A percentile compares a stretch with the other conserved stretches of the same genome.
Evolutionary conservation across 2,888 invertebrate genomes (phyloP).

Genomic region (Druceiella hillmani): DNA sequence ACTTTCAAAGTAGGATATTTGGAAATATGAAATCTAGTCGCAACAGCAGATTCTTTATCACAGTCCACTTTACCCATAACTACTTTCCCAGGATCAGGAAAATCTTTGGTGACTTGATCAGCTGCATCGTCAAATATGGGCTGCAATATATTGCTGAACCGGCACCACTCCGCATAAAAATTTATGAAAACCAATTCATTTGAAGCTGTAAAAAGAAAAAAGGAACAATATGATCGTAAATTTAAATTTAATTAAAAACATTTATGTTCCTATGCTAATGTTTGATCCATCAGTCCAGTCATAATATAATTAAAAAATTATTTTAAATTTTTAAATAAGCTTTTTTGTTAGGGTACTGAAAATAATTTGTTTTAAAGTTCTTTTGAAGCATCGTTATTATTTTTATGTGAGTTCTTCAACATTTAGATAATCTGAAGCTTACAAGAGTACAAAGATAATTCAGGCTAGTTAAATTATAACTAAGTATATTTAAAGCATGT

Average conservation of each 20-base stretch:
- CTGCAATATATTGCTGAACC: conserved; percentile 94
- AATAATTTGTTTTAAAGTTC: too few relatives aligned
- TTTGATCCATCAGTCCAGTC: too few relatives aligned
- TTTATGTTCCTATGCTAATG: too few relatives aligned
- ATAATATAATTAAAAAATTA: too few relatives aligned
- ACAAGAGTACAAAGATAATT: too few relatives aligned
- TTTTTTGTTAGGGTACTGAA: too few relatives aligned
- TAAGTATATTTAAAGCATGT: too few relatives aligned
- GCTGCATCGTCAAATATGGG: conserved; percentile 97
- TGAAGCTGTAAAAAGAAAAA: conserved; percentile 62
- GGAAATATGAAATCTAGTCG: conserved; percentile 89
- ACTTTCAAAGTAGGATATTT: conserved; percentile 98
- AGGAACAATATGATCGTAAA: conserved; percentile 8
- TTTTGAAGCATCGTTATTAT: too few relatives aligned
- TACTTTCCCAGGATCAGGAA: conserved; percentile 77
- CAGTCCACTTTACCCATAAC: conserved; percentile 97
- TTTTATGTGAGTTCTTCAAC: too few relatives aligned
- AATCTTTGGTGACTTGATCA: conserved; percentile 72
- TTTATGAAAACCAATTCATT: conserved; percentile 98
- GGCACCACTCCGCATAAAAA: conserved; percentile 99
- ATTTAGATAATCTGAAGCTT: too few relatives aligned
- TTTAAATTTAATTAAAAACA: conserved; percentile 3
- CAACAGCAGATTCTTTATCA: conserved; percentile 83
- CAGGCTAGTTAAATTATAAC: too few relatives aligned
- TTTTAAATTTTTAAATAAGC: too few relatives aligned